These are phyloP conservation scores for Nymphicus hollandicus DNA, from an alignment of 2,113 vertebrate species.

Conservation along the genomic window DNA sequence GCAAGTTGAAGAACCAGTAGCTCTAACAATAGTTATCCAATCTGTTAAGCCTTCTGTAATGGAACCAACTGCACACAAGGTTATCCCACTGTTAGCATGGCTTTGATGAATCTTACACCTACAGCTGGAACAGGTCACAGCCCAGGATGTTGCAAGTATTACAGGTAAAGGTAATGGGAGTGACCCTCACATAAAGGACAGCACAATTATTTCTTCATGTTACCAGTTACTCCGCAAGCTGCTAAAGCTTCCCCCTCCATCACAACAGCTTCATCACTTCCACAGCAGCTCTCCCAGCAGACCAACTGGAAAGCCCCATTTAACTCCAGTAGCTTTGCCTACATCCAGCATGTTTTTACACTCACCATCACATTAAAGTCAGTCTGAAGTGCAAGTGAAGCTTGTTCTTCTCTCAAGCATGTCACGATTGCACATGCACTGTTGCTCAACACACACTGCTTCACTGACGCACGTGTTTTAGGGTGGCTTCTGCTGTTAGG, in stretches of 20 bases:
- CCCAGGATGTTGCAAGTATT: not conserved
- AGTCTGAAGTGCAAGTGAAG: not conserved
- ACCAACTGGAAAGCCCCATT: not conserved
- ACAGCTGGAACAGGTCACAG: not conserved
- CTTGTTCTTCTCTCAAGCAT: not conserved
- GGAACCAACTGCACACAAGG: not conserved
- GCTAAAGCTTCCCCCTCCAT: not conserved
- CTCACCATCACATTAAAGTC: not conserved
- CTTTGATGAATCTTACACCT: not conserved
- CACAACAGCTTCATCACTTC: not conserved
- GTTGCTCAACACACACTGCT: not conserved
- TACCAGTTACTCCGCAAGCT: not conserved
- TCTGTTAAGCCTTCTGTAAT: not conserved
- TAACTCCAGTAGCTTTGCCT: not conserved
- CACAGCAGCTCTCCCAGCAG: not conserved
- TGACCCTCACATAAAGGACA: not conserved
- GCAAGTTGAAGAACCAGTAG: not conserved
- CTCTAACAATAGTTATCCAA: not conserved
- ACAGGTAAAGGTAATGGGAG: not conserved
- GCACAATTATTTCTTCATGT: not conserved
- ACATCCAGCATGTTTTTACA: not conserved
- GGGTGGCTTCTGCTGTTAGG: not conserved
- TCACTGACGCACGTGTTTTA: not conserved
- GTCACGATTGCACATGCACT: not conserved
- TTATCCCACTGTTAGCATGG: not conserved